Conservation (phyloP, 2,797 vertebrate species). For the Rhinatrema bivittatum region DNA sequence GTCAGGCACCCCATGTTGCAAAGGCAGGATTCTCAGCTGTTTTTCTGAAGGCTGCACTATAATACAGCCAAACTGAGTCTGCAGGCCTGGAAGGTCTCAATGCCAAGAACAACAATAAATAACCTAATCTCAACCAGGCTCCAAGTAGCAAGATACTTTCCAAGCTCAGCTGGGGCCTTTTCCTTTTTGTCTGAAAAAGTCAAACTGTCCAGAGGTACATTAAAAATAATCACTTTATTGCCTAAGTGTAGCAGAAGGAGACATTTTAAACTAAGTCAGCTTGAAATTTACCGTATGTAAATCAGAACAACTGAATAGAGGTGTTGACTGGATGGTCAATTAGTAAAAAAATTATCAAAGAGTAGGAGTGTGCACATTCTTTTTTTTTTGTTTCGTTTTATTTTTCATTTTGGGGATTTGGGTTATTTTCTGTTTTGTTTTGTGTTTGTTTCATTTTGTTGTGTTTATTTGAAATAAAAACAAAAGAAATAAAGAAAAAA, state of each 20-base stretch:
- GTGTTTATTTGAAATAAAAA: too few species aligned
- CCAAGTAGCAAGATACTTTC: conserved; percentile 27
- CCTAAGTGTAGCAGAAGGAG: conserved; percentile 25
- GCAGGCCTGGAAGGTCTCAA: neutral
- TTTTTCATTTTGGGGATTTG: too few species aligned
- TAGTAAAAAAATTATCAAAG: too few species aligned
- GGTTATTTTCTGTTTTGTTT: too few species aligned
- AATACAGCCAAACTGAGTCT: conserved; percentile 17
- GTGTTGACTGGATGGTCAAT: conserved; percentile 26
- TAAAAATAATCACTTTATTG: conserved; percentile 5
- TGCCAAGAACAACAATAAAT: conserved; percentile 43
- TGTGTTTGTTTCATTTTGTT: too few species aligned
- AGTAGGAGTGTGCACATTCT: too few species aligned
- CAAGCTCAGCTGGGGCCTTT: conserved; percentile 32
- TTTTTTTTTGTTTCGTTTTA: too few species aligned
- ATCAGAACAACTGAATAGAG: conserved; percentile 16
- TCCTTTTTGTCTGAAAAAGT: conserved; percentile 16
- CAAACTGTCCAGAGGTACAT: conserved; percentile 20
- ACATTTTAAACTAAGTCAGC: conserved; percentile 33
- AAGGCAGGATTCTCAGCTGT: conserved; percentile 9
- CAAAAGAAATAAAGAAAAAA: too few species aligned
- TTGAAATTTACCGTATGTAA: conserved; percentile 28
- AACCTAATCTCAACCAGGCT: conserved; percentile 36
- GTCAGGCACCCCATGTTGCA: conserved; percentile 37
- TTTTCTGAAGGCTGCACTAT: neutral